Conservation (phyloP, 2,888 invertebrate genomes). For the Plebejus anna region DNA sequence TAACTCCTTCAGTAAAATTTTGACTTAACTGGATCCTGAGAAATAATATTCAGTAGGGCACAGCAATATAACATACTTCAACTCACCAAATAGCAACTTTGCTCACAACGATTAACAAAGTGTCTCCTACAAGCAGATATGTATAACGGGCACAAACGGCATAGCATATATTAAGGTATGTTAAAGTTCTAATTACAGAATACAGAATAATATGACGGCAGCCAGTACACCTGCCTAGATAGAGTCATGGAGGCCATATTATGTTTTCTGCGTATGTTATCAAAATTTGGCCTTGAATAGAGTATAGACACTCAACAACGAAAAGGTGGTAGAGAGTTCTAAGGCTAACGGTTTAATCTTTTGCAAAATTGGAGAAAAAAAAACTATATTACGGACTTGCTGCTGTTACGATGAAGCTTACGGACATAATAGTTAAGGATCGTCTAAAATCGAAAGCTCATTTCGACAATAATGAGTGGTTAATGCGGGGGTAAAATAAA, state of each 20-base stretch:
- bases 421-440: not conserved
- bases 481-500: constrained; percentile 67
- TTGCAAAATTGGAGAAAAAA: too few relatives aligned
- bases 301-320: not conserved
- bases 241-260: not conserved
- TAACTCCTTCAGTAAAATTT: too few relatives aligned
- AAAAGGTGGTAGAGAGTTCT: not conserved
- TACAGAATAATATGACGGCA: not conserved
- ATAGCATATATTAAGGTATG: not conserved
- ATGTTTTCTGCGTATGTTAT: constrained; percentile 2
- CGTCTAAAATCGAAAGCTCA: constrained; percentile 22
- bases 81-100: not conserved
- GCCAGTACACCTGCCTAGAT: not conserved
- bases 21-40: too few relatives aligned
- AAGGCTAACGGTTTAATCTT: not conserved
- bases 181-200: constrained; percentile 4
- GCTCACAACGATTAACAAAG: too few relatives aligned
- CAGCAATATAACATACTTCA: too few relatives aligned
- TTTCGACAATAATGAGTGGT: constrained; percentile 53
- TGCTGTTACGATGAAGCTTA: too few relatives aligned
- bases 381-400: too few relatives aligned
- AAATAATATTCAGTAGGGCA: too few relatives aligned
- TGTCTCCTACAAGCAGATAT: too few relatives aligned
- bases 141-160: too few relatives aligned
- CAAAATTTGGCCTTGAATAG: not conserved